phyloP scores from a whole-genome alignment of 2,113 vertebrate genomes.

The Tychaedon coryphoeus region DNA sequence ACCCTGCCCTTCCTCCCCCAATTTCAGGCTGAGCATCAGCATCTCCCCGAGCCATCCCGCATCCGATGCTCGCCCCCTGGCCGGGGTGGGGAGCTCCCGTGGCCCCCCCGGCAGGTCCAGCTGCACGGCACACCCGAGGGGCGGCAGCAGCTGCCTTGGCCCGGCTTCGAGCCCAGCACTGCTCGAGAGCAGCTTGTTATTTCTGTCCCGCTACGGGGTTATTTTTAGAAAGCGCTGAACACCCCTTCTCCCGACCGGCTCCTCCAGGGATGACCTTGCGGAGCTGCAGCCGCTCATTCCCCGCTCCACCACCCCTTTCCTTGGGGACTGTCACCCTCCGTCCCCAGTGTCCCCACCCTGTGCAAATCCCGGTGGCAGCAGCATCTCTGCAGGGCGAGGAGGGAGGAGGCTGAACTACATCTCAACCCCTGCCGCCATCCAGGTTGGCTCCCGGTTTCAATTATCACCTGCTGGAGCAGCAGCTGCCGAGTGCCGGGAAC shows the following conservation, averaged over 20 bases:
- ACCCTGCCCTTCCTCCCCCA: rapidly evolving
- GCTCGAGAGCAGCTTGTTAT: constrained; percentile 32
- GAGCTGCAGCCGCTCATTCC: neutral
- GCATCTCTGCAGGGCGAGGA: neutral
- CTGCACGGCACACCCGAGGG: neutral
- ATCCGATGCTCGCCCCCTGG: rapidly evolving
- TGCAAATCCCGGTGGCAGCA: neutral
- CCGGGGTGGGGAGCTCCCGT: neutral
- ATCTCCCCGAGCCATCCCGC: rapidly evolving
- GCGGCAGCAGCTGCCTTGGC: constrained; percentile 55
- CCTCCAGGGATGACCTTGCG: neutral
- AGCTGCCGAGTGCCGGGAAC: constrained; percentile 48
- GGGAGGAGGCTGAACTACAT: neutral
- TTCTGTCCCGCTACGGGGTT: neutral
- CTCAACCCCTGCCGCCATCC: constrained; percentile 27
- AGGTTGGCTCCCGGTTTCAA: constrained; percentile 44
- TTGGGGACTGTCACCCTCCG: neutral
- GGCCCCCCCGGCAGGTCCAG: neutral
- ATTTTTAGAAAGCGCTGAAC: constrained; percentile 52
- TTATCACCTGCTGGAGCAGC: constrained; percentile 68
- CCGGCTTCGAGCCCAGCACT: neutral
- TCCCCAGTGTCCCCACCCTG: neutral
- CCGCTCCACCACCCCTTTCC: neutral
- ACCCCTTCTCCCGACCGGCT: neutral
- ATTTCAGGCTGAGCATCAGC: neutral